phyloP scores from a whole-genome alignment of 2,113 vertebrate genomes.

The Glaucidium brasilianum region DNA sequence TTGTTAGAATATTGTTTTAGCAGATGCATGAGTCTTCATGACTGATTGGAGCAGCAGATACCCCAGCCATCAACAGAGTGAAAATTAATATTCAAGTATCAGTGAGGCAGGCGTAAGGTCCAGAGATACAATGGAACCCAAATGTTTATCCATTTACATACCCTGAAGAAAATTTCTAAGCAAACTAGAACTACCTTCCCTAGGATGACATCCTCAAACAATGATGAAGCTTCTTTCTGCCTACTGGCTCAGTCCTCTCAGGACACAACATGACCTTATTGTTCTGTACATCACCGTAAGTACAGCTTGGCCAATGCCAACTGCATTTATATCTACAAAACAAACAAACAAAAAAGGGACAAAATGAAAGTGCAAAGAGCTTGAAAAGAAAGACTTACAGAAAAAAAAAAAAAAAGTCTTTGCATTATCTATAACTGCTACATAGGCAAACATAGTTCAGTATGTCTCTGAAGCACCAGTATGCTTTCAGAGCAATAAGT shows the following conservation, averaged over 20 bases:
- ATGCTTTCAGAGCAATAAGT: neutral
- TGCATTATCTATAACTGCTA: neutral
- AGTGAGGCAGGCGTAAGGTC: neutral
- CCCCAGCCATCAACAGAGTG: neutral
- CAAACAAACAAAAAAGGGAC: neutral
- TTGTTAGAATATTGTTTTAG: neutral
- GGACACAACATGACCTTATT: neutral
- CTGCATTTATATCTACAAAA: neutral
- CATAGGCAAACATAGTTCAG: neutral
- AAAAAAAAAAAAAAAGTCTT: neutral
- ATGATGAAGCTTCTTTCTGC: neutral
- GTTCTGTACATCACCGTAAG: neutral
- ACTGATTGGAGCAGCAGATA: neutral
- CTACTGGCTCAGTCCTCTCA: neutral
- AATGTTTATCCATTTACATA: neutral
- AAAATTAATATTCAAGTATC: neutral
- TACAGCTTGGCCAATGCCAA: neutral
- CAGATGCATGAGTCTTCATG: rapidly evolving
- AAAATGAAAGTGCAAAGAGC: neutral
- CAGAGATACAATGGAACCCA: neutral
- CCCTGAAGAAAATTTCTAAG: neutral
- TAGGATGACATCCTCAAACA: neutral
- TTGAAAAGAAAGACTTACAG: neutral
- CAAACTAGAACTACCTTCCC: neutral
- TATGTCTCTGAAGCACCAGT: neutral